Conservation (phyloP, 2,888 invertebrate species). For the Epicampocera succincta region DNA sequence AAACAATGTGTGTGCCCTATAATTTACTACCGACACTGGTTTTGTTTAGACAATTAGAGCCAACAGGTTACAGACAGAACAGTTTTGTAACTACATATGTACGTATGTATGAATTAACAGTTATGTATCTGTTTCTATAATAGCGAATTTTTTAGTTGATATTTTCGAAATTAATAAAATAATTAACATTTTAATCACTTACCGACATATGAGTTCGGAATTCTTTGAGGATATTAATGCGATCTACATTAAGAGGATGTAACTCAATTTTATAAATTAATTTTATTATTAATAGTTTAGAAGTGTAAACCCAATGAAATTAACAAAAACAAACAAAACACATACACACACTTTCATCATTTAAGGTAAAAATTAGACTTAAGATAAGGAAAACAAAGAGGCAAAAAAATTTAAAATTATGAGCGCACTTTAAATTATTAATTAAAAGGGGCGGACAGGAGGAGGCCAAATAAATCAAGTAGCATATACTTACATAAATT, state of each 20-base stretch:
- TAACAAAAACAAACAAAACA: slow-evolving; percentile 6
- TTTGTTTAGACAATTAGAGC: no score
- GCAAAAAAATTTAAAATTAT: slow-evolving; percentile 48
- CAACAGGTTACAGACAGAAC: no score
- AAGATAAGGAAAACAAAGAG: slow-evolving; percentile 25
- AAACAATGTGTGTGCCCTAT: no score
- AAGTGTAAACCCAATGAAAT: slow-evolving; percentile 47
- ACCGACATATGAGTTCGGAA: not conserved
- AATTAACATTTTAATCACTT: no score
- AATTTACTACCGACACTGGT: no score
- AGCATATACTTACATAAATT: slow-evolving; percentile 27
- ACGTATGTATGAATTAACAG: no score
- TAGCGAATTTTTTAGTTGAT: not conserved
- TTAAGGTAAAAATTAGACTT: slow-evolving; percentile 2
- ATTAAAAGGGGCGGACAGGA: slow-evolving; percentile 28
- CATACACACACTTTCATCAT: not conserved
- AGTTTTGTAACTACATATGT: no score
- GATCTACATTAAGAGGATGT: slow-evolving; percentile 20
- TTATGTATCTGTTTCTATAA: no score
- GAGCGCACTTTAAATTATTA: slow-evolving; percentile 47
- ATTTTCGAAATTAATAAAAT: not conserved
- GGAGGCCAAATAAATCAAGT: slow-evolving; percentile 43
- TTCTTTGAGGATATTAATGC: not conserved
- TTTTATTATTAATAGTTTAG: slow-evolving; percentile 13
- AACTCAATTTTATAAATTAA: not conserved